Conservation (phyloP, 2,888 invertebrate species). For the Ethmia dodecea region DNA sequence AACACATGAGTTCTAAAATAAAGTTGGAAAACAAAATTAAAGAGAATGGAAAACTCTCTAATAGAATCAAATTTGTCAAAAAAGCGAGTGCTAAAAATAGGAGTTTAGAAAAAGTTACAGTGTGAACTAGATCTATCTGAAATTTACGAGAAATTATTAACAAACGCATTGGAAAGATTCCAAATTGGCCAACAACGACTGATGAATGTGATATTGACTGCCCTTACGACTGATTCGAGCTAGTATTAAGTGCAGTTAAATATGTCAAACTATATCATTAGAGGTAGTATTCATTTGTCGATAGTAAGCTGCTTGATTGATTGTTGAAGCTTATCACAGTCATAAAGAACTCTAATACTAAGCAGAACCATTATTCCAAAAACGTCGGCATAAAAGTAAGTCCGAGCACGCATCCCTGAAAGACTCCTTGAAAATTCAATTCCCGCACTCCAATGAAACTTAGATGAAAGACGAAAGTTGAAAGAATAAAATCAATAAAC, state of each 20-base stretch:
- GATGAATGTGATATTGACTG: conserved; percentile 44
- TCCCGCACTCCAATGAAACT: conserved; percentile 22
- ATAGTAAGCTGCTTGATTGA: neutral
- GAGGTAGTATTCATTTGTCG: conserved; percentile 20
- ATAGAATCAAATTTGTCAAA: neutral
- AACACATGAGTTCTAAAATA: neutral
- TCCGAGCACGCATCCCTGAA: conserved; percentile 26
- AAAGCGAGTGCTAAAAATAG: neutral
- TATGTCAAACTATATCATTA: conserved; percentile 32
- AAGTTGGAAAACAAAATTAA: neutral
- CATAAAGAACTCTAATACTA: neutral
- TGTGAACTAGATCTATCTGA: conserved; percentile 4
- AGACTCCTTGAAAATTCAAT: conserved; percentile 19
- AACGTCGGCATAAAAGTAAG: too few species aligned
- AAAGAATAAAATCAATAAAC: conserved; percentile 26
- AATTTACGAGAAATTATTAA: conserved; percentile 16
- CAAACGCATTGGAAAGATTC: conserved; percentile 49
- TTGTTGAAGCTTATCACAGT: neutral
- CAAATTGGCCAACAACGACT: conserved; percentile 47
- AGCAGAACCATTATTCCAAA: too few species aligned
- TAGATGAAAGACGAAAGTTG: conserved; percentile 18
- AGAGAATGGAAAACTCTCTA: neutral
- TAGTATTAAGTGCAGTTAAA: conserved; percentile 43
- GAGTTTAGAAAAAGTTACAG: neutral
- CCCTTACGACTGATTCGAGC: conserved; percentile 36